Evolutionary conservation across 2,113 vertebrate genomes (phyloP).

Genomic region (Cyprinodon brontotheroides): DNA sequence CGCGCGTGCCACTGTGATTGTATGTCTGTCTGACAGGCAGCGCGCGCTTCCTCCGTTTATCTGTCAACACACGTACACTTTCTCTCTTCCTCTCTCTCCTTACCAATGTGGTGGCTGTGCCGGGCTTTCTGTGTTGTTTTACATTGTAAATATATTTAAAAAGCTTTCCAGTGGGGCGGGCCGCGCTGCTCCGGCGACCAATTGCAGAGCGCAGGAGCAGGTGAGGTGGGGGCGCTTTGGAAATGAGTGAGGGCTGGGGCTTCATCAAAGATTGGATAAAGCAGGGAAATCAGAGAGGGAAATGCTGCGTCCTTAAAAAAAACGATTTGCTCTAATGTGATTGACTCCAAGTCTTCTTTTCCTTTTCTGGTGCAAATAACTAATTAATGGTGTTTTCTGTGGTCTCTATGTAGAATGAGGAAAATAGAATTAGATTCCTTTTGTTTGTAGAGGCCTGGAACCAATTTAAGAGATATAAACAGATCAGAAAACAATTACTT

Average conservation of each 20-base stretch:
- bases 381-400: slow-evolving; percentile 36
- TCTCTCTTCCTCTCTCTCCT: slow-evolving; percentile 8
- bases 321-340: slow-evolving; percentile 60
- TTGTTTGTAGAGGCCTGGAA: background rate
- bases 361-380: slow-evolving; percentile 50
- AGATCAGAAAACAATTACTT: background rate
- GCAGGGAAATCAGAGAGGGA: slow-evolving; percentile 23
- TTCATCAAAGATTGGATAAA: slow-evolving; percentile 10
- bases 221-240: slow-evolving; percentile 16
- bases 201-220: slow-evolving; percentile 58
- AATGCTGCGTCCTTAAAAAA: slow-evolving; percentile 39
- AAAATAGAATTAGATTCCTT: slow-evolving; percentile 2
- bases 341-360: slow-evolving; percentile 48
- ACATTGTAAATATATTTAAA: slow-evolving; percentile 69
- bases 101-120: slow-evolving; percentile 30
- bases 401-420: slow-evolving; percentile 18
- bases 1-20: slow-evolving; percentile 26
- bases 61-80: slow-evolving; percentile 45
- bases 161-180: slow-evolving; percentile 52
- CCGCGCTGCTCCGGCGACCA: slow-evolving; percentile 50
- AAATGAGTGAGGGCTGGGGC: slow-evolving; percentile 48
- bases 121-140: slow-evolving; percentile 72
- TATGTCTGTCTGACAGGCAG: slow-evolving; percentile 2
- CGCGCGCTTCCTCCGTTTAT: slow-evolving; percentile 29
- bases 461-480: background rate